Evolutionary conservation across 2,113 vertebrate genomes (phyloP).

Genomic region (Salvelinus alpinus): DNA sequence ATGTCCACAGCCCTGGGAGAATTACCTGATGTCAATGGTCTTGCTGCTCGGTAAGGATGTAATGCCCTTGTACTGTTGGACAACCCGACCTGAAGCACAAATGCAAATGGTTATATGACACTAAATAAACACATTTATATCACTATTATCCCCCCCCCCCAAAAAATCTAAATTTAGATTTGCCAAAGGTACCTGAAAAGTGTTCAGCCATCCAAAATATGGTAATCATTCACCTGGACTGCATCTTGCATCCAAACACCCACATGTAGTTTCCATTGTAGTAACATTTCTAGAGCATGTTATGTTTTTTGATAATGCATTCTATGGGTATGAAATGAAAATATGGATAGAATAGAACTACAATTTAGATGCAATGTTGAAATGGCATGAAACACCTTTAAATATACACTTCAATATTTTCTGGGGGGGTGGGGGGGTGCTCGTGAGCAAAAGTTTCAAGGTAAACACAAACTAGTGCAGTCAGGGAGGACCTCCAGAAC

Average conservation of each 20-base stretch:
- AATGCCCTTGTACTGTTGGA: slow-evolving; percentile 77
- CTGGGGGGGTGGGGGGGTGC: too few relatives aligned
- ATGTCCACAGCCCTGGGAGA: slow-evolving; percentile 87
- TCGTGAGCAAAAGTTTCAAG: background rate
- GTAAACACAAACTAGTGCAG: background rate
- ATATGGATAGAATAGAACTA: background rate
- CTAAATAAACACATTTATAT: slow-evolving; percentile 5
- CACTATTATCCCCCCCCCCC: background rate
- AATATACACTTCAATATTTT: too few relatives aligned
- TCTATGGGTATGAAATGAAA: slow-evolving; percentile 59
- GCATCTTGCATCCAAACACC: slow-evolving; percentile 84
- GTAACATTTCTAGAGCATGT: slow-evolving; percentile 71
- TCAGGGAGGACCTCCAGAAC: too few relatives aligned
- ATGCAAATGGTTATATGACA: background rate
- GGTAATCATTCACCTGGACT: slow-evolving; percentile 67
- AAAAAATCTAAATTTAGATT: background rate
- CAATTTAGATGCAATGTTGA: background rate
- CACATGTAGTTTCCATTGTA: slow-evolving; percentile 77
- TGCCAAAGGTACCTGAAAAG: slow-evolving; percentile 80
- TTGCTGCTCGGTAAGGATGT: slow-evolving; percentile 64
- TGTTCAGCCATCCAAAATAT: slow-evolving; percentile 87
- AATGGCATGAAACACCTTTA: background rate
- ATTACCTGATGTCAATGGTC: slow-evolving; percentile 66
- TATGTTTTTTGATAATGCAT: slow-evolving; percentile 68
- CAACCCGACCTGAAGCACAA: slow-evolving; percentile 69